Percentiles rank a stretch among this genome's conserved stretches.
Evolutionary conservation across 2,888 invertebrate genomes (phyloP).

Genomic region (Odontocerum albicorne): DNA sequence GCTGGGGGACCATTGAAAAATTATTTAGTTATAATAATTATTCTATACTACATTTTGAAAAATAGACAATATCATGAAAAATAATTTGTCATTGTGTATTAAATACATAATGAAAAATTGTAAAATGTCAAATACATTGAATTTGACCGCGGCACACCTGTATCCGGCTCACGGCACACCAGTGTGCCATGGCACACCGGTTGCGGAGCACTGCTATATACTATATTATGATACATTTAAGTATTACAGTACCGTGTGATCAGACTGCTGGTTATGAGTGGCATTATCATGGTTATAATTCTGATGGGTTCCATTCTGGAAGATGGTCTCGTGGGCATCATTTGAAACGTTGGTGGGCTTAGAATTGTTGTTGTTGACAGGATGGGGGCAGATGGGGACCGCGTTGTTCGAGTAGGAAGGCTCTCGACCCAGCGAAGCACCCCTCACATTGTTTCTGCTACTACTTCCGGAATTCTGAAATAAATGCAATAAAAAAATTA

Average conservation of each 20-base stretch:
- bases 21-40: too few species aligned
- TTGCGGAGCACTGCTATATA: too few species aligned
- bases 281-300: slow-evolving; percentile 8
- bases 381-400: slow-evolving; percentile 17
- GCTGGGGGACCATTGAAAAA: too few species aligned
- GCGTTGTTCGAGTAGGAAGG: slow-evolving; percentile 2
- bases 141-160: too few species aligned
- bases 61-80: too few species aligned
- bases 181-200: too few species aligned
- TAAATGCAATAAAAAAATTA: background rate
- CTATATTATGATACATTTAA: too few species aligned
- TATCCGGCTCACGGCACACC: too few species aligned
- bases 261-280: slow-evolving; percentile 6
- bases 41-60: too few species aligned
- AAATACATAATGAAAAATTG: too few species aligned
- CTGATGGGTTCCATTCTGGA: slow-evolving; percentile 11
- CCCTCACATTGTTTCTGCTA: slow-evolving; percentile 14
- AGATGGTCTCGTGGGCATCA: slow-evolving; percentile 9
- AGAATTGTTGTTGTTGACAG: background rate
- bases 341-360: slow-evolving; percentile 23
- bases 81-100: too few species aligned
- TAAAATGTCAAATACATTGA: too few species aligned
- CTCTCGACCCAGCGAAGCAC: slow-evolving; percentile 13
- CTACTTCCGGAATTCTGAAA: slow-evolving; percentile 14
- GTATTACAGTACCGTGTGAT: slow-evolving; percentile 15